Conservation (phyloP, 2,888 invertebrate genomes). For the Limnephilus rhombicus region DNA sequence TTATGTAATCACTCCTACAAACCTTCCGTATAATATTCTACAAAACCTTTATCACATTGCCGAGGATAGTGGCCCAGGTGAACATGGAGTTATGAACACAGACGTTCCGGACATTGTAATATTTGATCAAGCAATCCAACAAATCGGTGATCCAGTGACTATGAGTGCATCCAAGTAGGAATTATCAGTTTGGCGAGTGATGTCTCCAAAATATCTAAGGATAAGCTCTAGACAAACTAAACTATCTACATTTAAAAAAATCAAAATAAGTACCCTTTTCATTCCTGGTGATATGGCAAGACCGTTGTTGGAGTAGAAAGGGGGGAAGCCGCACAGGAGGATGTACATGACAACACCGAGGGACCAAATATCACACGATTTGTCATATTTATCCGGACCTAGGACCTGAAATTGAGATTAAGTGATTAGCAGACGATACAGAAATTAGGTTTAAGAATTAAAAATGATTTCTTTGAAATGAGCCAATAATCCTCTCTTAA, state of each 20-base stretch:
- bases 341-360: constrained; percentile 99
- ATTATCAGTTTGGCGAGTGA: no score
- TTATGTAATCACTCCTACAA: not conserved
- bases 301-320: constrained; percentile 98
- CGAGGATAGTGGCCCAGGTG: no score
- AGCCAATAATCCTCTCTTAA: no score
- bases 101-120: no score
- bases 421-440: constrained; percentile 59
- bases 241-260: not conserved
- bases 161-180: no score
- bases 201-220: no score
- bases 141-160: no score
- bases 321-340: constrained; percentile 98
- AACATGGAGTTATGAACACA: no score
- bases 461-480: not conserved
- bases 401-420: constrained; percentile 82
- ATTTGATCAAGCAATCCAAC: no score
- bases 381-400: constrained; percentile 98
- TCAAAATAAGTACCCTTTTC: constrained; percentile 85
- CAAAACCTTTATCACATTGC: not conserved
- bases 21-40: not conserved
- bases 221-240: no score
- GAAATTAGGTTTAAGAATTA: not conserved
- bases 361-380: constrained; percentile 99
- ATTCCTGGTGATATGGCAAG: constrained; percentile 99